phyloP scores from a whole-genome alignment of 2,888 invertebrate genomes.

The Halocaridina rubra region DNA sequence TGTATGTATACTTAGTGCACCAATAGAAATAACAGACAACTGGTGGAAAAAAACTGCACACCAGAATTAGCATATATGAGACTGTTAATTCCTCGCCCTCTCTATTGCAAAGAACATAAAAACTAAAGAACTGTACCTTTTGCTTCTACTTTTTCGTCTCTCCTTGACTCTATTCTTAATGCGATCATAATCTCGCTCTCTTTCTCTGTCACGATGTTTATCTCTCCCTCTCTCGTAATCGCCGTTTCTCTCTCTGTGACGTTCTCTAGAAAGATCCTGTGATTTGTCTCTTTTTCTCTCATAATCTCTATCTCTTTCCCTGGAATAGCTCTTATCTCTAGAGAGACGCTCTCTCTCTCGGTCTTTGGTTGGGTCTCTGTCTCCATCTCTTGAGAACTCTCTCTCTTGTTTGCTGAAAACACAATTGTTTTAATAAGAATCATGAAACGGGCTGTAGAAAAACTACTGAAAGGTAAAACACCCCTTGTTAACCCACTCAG shows the following conservation, averaged over 20 bases:
- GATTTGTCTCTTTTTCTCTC: not conserved
- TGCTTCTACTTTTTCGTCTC: slow-evolving; percentile 9
- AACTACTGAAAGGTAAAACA: no score
- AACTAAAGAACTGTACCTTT: not conserved
- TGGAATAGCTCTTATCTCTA: not conserved
- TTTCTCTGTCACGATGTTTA: slow-evolving; percentile 4
- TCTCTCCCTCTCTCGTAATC: slow-evolving; percentile 15
- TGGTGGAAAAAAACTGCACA: no score
- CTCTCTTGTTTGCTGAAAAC: not conserved
- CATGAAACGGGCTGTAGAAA: no score
- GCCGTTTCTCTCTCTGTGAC: slow-evolving; percentile 3
- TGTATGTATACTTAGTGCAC: no score
- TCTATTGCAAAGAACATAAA: no score
- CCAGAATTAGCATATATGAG: no score
- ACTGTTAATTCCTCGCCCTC: no score
- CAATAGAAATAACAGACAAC: no score
- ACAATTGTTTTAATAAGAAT: no score
- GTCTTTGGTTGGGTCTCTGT: not conserved
- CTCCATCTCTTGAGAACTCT: not conserved
- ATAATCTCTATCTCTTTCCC: not conserved
- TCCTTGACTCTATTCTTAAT: not conserved
- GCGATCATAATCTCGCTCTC: slow-evolving; percentile 7
- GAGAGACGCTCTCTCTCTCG: slow-evolving; percentile 28
- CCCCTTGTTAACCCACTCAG: no score
- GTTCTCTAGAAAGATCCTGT: not conserved